These are phyloP conservation scores for Cirrhinus molitorella DNA, from an alignment of 2,797 vertebrate genomes.

Conservation along the genomic window DNA sequence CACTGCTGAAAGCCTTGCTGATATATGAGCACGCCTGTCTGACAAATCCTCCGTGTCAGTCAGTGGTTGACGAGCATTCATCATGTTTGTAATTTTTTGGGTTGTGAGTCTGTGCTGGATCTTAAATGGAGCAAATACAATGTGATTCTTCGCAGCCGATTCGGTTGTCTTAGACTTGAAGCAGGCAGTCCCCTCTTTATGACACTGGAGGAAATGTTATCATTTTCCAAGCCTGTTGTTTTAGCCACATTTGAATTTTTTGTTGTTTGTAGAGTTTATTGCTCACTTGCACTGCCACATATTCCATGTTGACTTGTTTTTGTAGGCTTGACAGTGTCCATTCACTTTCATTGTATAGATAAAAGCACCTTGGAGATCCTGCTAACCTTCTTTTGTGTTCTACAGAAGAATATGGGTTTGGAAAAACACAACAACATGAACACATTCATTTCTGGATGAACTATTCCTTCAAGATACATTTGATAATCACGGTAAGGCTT, in stretches of 20 bases:
- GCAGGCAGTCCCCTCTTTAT: too few relatives aligned
- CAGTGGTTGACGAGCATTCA: slow-evolving; percentile 81
- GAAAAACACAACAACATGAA: background rate
- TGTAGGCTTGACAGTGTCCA: background rate
- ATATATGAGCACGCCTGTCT: slow-evolving; percentile 77
- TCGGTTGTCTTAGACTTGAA: slow-evolving; percentile 10
- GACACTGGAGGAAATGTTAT: background rate
- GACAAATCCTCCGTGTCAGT: slow-evolving; percentile 83
- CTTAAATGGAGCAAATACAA: slow-evolving; percentile 79
- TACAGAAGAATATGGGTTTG: background rate
- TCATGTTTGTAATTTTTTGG: slow-evolving; percentile 80
- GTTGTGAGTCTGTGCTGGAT: slow-evolving; percentile 70
- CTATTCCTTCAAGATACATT: background rate
- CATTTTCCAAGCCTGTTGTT: background rate
- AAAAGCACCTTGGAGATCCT: slow-evolving; percentile 7
- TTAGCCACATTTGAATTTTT: background rate
- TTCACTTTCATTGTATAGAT: background rate
- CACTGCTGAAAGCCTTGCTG: slow-evolving; percentile 78
- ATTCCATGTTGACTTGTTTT: background rate
- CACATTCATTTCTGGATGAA: background rate
- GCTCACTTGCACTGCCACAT: background rate
- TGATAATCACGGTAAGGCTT: background rate
- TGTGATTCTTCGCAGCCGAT: slow-evolving; percentile 58
- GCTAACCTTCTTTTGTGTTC: background rate
- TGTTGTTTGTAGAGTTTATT: background rate